Conservation (phyloP, 2,797 vertebrate genomes). For the Pterois miles region DNA sequence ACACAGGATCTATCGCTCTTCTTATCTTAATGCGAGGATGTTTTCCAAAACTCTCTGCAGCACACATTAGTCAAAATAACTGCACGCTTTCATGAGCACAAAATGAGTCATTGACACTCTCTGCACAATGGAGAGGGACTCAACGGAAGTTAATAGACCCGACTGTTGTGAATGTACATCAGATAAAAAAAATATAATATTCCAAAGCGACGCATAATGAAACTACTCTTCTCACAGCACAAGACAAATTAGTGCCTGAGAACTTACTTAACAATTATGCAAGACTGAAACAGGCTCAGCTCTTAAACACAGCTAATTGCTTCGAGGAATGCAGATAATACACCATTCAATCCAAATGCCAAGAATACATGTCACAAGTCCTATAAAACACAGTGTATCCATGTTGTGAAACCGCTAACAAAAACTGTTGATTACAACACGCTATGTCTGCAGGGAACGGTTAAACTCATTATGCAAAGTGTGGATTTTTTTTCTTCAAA, state of each 20-base stretch:
- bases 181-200: constrained; percentile 21
- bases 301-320: constrained; percentile 62
- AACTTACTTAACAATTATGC: constrained; percentile 54
- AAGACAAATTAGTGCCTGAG: constrained; percentile 33
- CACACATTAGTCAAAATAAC: constrained; percentile 63
- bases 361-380: constrained; percentile 47
- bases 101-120: constrained; percentile 31
- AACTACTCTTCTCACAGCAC: constrained; percentile 17
- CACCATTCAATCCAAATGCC: constrained; percentile 41
- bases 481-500: not conserved
- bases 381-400: constrained; percentile 35
- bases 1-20: constrained; percentile 21
- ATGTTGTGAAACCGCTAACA: constrained; percentile 51
- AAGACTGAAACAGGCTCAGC: constrained; percentile 22
- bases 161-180: constrained; percentile 32
- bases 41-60: constrained; percentile 38
- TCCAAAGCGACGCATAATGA: constrained; percentile 15
- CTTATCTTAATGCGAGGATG: constrained; percentile 60
- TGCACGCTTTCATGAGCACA: constrained; percentile 46
- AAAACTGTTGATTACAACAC: constrained; percentile 22
- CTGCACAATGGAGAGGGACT: constrained; percentile 25
- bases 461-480: constrained; percentile 6
- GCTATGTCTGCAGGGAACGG: not conserved
- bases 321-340: constrained; percentile 67
- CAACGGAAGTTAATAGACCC: constrained; percentile 28